phyloP scores from a whole-genome alignment of 2,888 invertebrate genomes.

The Dynastes grantii region DNA sequence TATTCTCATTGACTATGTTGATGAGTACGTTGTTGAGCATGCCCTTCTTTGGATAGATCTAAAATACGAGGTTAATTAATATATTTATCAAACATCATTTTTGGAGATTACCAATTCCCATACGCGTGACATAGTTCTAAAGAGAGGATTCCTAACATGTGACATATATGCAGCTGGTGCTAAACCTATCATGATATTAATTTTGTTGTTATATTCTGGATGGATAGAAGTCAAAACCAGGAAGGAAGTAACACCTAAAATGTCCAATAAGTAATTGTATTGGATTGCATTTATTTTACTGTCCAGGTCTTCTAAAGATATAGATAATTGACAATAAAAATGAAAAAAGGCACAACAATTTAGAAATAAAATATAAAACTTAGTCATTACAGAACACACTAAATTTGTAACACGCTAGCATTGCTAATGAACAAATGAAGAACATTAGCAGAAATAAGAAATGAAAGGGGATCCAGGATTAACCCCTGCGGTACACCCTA shows the following conservation, averaged over 20 bases:
- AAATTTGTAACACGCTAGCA: no score
- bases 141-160: slow-evolving; percentile 69
- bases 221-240: slow-evolving; percentile 76
- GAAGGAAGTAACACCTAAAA: slow-evolving; percentile 76
- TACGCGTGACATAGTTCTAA: slow-evolving; percentile 49
- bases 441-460: no score
- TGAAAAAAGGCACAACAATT: no score
- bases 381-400: no score
- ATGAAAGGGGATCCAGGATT: no score
- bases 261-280: background rate
- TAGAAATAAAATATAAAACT: no score
- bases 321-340: no score
- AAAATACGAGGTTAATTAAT: background rate
- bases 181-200: slow-evolving; percentile 76
- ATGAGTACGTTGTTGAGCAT: slow-evolving; percentile 22
- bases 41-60: slow-evolving; percentile 17
- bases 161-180: slow-evolving; percentile 78
- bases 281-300: no score
- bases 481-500: no score
- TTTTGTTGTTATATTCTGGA: slow-evolving; percentile 77
- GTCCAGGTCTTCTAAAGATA: no score
- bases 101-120: slow-evolving; percentile 15
- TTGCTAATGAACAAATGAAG: no score
- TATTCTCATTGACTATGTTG: slow-evolving; percentile 68
- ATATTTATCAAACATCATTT: no score